Conservation (phyloP, 2,797 vertebrate genomes). For the Mormyrus proboscirostris region DNA sequence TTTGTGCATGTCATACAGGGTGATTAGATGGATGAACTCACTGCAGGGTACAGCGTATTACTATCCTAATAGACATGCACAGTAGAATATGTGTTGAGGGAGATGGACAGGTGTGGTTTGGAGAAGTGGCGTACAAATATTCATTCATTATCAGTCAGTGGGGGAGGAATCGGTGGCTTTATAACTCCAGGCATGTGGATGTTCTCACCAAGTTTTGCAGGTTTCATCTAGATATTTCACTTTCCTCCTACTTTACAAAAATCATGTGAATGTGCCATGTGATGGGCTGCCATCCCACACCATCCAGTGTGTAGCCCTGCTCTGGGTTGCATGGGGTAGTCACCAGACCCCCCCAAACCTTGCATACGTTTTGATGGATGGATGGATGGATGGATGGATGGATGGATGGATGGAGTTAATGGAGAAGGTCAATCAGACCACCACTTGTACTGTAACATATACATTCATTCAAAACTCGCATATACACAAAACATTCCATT, state of each 20-base stretch:
- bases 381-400: not conserved
- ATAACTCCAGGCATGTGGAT: not conserved
- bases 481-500: not conserved
- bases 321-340: not conserved
- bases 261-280: not conserved
- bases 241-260: not conserved
- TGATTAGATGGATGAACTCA: not conserved
- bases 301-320: not conserved
- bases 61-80: not conserved
- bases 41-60: not conserved
- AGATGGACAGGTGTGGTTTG: not conserved
- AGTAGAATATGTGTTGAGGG: not conserved
- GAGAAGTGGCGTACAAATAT: not conserved
- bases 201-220: not conserved
- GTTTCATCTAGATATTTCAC: not conserved
- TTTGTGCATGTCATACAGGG: not conserved
- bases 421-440: not conserved
- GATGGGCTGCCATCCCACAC: not conserved
- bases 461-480: not conserved
- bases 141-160: not conserved
- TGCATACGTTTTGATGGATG: not conserved
- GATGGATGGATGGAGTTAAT: not conserved
- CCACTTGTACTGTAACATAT: not conserved
- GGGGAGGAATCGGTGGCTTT: not conserved
- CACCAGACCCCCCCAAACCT: not conserved